Evolutionary conservation across 2,113 vertebrate genomes (phyloP), one percentile per base, ranked within the genome.

Genomic region (Coptodon bakossiorum): DNA sequence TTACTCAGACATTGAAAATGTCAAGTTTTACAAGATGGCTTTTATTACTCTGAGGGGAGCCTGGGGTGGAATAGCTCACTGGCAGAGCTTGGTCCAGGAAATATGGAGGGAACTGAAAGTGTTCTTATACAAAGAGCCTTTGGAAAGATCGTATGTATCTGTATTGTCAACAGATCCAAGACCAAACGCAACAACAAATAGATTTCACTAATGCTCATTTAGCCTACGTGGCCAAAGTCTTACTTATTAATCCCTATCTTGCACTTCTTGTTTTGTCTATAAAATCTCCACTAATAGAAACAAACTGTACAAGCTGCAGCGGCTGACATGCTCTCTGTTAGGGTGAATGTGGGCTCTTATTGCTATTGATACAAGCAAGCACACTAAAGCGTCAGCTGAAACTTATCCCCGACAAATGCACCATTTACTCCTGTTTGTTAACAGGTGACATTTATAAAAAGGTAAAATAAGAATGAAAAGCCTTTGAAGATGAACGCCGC

Each of bases 11-110:
- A 84, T 24, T 76, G 85, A 86, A 90, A 92, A 92, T 91, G 82
- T 90, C 85, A 92, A 36, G 8, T 92, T 92, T 91, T 87, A 91
- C 80, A 89, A 90, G 79, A 82, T 31, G 66, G 45, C 48, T 92
- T 88, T 89, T 85, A 90, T 86, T 83, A 59, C 63, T 71, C 50
- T 84, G 83, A 86, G 31, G 78, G 45, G 71, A 89, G 68, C 45
- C 43, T 29, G n/a, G 36, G 87, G 76, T 29, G 50, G 85, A 88
- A 27, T 11, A 81, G 38, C 84, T 86, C 52, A 45, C 7, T 68
- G 54, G 59, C 43, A 71, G 54, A 63, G 48, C 79, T 68, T 86
- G 81, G 79, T 45, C 45, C 22, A 52, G 5, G 57, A 80, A 6
- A 43, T 61, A 45, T 27, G 31, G 10, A 63, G 12, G 13, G 56